These are phyloP conservation scores for Argya squamiceps DNA, from an alignment of 2,797 vertebrate genomes.

Conservation along the genomic window DNA sequence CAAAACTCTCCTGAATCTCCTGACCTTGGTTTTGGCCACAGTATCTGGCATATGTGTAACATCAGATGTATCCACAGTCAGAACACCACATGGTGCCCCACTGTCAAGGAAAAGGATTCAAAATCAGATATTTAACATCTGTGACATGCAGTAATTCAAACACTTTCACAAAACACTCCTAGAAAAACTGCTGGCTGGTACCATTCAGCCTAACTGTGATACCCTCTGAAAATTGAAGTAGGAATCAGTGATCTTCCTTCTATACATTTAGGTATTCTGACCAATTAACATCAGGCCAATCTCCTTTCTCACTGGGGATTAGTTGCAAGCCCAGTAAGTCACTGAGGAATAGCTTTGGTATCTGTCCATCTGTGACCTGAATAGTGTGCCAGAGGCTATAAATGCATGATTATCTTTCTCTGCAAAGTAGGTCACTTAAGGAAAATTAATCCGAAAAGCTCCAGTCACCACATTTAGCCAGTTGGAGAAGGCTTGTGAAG, in stretches of 20 bases:
- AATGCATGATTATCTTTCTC: slow-evolving; percentile 61
- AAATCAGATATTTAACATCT: neutral
- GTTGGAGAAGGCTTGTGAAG: neutral
- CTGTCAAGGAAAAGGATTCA: neutral
- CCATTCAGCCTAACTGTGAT: neutral
- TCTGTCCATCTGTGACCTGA: slow-evolving; percentile 65
- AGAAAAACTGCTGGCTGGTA: neutral
- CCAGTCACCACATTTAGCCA: slow-evolving; percentile 42
- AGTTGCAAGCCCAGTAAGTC: slow-evolving; percentile 60
- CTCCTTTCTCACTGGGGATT: slow-evolving; percentile 21
- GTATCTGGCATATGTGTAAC: neutral
- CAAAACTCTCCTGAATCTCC: neutral
- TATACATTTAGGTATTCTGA: slow-evolving; percentile 20
- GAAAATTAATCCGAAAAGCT: slow-evolving; percentile 71
- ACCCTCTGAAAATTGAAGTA: neutral
- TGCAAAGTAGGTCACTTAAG: slow-evolving; percentile 67
- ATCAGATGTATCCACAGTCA: neutral
- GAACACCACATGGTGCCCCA: neutral
- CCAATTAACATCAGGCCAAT: slow-evolving; percentile 30
- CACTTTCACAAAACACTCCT: neutral
- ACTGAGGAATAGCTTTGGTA: slow-evolving; percentile 59
- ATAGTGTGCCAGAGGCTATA: slow-evolving; percentile 68
- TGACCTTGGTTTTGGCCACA: fast-evolving
- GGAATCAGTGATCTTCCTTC: slow-evolving; percentile 3
- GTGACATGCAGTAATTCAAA: neutral